A percentile compares a stretch with the other conserved stretches of the same genome.
phyloP scores from a whole-genome alignment of 1,140 invertebrate species.

The Scaptomyza graminum region DNA sequence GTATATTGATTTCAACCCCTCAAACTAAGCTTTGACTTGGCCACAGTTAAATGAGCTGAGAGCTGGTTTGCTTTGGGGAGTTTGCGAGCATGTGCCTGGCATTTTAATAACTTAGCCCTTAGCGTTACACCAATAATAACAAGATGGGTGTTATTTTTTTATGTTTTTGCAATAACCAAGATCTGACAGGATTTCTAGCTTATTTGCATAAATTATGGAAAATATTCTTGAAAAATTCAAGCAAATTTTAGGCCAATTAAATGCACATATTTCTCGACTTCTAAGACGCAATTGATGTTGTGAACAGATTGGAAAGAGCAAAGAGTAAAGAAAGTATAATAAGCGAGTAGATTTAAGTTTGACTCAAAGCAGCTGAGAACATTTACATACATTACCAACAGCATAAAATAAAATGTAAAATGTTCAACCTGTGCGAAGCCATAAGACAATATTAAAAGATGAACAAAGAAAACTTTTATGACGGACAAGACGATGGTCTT shows the following conservation, averaged over 20 bases:
- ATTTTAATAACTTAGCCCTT: conserved; percentile 43
- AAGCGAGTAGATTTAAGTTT: conserved; percentile 23
- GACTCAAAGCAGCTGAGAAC: conserved; percentile 19
- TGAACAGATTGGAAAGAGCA: not conserved
- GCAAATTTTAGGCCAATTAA: conserved; percentile 36
- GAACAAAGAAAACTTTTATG: not conserved
- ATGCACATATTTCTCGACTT: conserved; percentile 23
- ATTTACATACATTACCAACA: conserved; percentile 46
- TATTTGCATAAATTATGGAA: conserved; percentile 44
- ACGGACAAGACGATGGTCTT: not conserved
- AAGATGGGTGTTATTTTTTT: not conserved
- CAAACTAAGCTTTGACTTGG: not conserved
- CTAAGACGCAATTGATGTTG: not conserved
- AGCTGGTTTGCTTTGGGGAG: conserved; percentile 5
- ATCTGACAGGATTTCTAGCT: conserved; percentile 19
- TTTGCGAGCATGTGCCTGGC: conserved; percentile 29
- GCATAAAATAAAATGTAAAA: conserved; percentile 16
- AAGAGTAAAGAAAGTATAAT: not conserved
- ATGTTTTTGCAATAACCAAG: conserved; percentile 28
- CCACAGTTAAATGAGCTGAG: conserved; percentile 25
- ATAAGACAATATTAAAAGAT: conserved; percentile 46
- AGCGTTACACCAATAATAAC: conserved; percentile 11
- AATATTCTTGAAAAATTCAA: conserved; percentile 26
- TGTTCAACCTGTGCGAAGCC: conserved; percentile 36
- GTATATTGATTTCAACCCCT: conserved; percentile 26